These are phyloP conservation scores for Poeciliopsis turrubarensis DNA, from an alignment of 2,113 vertebrate species.

Conservation along the genomic window DNA sequence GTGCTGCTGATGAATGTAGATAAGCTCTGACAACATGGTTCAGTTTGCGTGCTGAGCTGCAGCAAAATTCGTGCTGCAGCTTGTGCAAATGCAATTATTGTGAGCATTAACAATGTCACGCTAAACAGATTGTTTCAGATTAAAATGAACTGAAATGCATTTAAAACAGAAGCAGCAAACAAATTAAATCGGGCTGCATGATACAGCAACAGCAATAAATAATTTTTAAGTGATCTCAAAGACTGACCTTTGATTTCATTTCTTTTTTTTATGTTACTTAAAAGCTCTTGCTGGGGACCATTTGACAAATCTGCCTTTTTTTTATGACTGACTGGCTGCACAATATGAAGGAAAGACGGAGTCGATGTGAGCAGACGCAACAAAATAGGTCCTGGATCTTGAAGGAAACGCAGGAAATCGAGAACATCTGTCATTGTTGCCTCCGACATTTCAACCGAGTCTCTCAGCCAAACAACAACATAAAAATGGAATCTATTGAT, in stretches of 20 bases:
- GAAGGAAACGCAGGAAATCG: slow-evolving; percentile 10
- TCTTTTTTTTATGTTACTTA: not conserved
- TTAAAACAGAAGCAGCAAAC: too few relatives aligned
- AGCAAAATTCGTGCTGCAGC: not conserved
- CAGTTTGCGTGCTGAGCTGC: not conserved
- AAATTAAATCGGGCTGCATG: too few relatives aligned
- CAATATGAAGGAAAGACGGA: not conserved
- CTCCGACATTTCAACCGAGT: not conserved
- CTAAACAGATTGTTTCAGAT: not conserved
- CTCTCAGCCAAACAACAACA: not conserved
- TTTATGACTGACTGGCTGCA: slow-evolving; percentile 17
- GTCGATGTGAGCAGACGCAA: slow-evolving; percentile 17
- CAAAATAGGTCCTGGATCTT: slow-evolving; percentile 3
- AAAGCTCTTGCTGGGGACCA: not conserved
- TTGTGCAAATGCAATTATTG: not conserved
- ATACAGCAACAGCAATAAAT: too few relatives aligned
- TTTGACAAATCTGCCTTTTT: not conserved
- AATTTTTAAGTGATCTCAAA: not conserved
- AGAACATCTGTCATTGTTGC: slow-evolving; percentile 19
- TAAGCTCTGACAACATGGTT: slow-evolving; percentile 39
- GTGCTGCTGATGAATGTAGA: slow-evolving; percentile 66
- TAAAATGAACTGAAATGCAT: not conserved
- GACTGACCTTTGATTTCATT: not conserved
- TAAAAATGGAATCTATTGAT: not conserved
- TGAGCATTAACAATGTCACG: not conserved